Percentiles rank a stretch among this genome's conserved stretches.
Conservation (phyloP, 2,113 vertebrate genomes). For the Enhydra lutris region DNA sequence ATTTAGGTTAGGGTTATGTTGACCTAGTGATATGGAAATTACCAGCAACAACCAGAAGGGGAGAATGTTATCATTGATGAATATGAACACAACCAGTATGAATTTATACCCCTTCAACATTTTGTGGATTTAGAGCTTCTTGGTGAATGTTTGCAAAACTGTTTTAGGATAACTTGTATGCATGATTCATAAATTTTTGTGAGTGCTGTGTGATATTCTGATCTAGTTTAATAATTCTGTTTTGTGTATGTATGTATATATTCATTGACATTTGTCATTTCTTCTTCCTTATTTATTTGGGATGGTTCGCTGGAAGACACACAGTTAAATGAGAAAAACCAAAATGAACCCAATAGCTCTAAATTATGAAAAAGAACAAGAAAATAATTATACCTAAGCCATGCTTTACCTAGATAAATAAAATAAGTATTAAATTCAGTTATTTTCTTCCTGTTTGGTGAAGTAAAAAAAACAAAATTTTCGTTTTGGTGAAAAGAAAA, state of each 20-base stretch:
- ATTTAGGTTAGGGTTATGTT: not conserved
- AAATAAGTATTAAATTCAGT: constrained; percentile 2
- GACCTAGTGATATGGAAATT: not conserved
- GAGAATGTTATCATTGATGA: not conserved
- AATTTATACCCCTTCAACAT: not conserved
- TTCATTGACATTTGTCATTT: not conserved
- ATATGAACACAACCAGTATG: not conserved
- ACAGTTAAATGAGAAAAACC: not conserved
- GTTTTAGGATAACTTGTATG: not conserved
- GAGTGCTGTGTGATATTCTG: not conserved
- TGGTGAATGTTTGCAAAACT: constrained; percentile 19
- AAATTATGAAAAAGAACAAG: not conserved
- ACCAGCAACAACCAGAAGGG: not conserved
- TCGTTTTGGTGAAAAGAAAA: constrained; percentile 26
- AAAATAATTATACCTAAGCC: not conserved
- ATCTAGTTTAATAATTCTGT: not conserved
- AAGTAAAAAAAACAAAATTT: not conserved
- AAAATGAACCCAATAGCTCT: not conserved
- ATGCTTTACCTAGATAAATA: not conserved
- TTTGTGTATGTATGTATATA: not conserved
- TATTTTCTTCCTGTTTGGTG: not conserved
- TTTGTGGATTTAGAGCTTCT: not conserved
- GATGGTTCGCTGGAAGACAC: not conserved
- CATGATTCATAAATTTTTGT: not conserved
- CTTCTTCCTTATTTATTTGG: not conserved